A percentile compares a stretch with the other conserved stretches of the same genome.
phyloP scores from a whole-genome alignment of 2,113 vertebrate genomes.

The Phyllostomus hastatus region DNA sequence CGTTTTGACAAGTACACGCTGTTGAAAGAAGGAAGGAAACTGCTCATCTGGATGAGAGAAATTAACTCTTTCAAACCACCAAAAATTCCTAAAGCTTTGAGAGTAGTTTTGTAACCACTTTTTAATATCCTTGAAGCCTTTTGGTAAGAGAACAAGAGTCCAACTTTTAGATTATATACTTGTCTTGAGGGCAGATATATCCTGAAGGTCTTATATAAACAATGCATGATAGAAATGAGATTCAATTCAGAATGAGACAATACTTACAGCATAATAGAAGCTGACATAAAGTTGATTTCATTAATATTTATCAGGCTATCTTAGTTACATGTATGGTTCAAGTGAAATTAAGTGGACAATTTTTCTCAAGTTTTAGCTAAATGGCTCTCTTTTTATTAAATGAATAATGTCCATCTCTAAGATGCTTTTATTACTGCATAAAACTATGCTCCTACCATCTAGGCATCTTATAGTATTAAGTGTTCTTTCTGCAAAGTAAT shows the following conservation, averaged over 20 bases:
- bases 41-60: neutral
- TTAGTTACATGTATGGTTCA: neutral
- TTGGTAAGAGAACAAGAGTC: neutral
- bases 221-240: neutral
- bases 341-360: neutral
- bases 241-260: neutral
- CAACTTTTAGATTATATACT: neutral
- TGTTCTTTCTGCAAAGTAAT: neutral
- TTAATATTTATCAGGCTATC: neutral
- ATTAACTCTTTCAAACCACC: neutral
- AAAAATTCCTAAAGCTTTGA: neutral
- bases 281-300: neutral
- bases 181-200: neutral
- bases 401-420: neutral
- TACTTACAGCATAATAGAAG: neutral
- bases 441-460: neutral
- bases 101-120: neutral
- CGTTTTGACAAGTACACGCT: neutral
- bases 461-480: neutral
- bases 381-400: neutral
- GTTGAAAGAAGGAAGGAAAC: neutral
- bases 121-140: neutral
- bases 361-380: neutral
- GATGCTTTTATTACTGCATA: neutral
- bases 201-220: neutral